phyloP scores from a whole-genome alignment of 2,113 vertebrate species.

The Oryzias melastigma region DNA sequence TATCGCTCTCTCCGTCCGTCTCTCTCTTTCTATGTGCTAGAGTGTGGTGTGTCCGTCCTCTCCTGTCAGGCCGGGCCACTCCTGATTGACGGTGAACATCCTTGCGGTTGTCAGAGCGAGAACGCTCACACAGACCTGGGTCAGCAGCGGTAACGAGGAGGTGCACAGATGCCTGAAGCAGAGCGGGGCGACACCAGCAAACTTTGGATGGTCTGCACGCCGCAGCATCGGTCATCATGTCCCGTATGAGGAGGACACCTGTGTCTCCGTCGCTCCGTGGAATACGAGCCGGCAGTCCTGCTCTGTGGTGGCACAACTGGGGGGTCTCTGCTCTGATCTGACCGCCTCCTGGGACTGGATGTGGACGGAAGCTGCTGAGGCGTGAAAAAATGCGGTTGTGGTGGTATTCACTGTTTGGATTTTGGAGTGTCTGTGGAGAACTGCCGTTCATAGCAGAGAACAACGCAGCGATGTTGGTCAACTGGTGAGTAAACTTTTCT shows the following conservation, averaged over 20 bases:
- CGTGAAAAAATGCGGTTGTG: constrained; percentile 75
- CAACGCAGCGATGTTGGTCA: constrained; percentile 89
- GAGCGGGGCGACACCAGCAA: constrained; percentile 47
- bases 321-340: constrained; percentile 47
- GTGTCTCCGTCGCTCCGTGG: constrained; percentile 48
- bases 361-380: constrained; percentile 58
- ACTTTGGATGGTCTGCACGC: constrained; percentile 51
- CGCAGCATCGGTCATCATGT: constrained; percentile 56
- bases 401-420: constrained; percentile 83
- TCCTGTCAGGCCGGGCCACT: constrained; percentile 74
- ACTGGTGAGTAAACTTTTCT: constrained; percentile 86
- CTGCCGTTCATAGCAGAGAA: constrained; percentile 91
- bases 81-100: constrained; percentile 60
- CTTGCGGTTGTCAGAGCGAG: constrained; percentile 32
- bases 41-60: constrained; percentile 72
- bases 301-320: constrained; percentile 46
- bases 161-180: constrained; percentile 57
- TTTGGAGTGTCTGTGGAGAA: constrained; percentile 83
- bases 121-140: constrained; percentile 35
- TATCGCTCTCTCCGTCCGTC: constrained; percentile 58
- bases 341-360: constrained; percentile 41
- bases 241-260: constrained; percentile 38
- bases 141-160: constrained; percentile 46
- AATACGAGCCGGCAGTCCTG: constrained; percentile 43
- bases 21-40: constrained; percentile 18